phyloP scores from a whole-genome alignment of 1,140 invertebrate species.

The Bombyx mori region ASM3026992v2 NC_085113.1:7394001-7394500 shows the following conservation, averaged over 20 bases:
- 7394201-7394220: slow-evolving; percentile 52
- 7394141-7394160: slow-evolving; percentile 32
- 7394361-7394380: slow-evolving; percentile 16
- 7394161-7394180: slow-evolving; percentile 50
- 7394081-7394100: slow-evolving; percentile 45
- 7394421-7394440: slow-evolving; percentile 15
- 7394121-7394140: slow-evolving; percentile 21
- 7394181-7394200: slow-evolving; percentile 49
- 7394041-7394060: slow-evolving; percentile 47
- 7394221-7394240: slow-evolving; percentile 55
- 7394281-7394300: slow-evolving; percentile 38
- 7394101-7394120: slow-evolving; percentile 13
- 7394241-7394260: slow-evolving; percentile 29
- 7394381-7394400: slow-evolving; percentile 26
- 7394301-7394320: slow-evolving; percentile 56
- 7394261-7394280: slow-evolving; percentile 21
- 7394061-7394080: slow-evolving; percentile 37
- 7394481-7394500: too few relatives aligned
- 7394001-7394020: slow-evolving; percentile 28
- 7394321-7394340: slow-evolving; percentile 37
- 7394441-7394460: too few relatives aligned
- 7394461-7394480: too few relatives aligned
- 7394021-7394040: slow-evolving; percentile 46
- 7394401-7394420: slow-evolving; percentile 23
- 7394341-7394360: slow-evolving; percentile 25